Conservation (phyloP, 2,113 vertebrate species). For the Turnix velox region DNA sequence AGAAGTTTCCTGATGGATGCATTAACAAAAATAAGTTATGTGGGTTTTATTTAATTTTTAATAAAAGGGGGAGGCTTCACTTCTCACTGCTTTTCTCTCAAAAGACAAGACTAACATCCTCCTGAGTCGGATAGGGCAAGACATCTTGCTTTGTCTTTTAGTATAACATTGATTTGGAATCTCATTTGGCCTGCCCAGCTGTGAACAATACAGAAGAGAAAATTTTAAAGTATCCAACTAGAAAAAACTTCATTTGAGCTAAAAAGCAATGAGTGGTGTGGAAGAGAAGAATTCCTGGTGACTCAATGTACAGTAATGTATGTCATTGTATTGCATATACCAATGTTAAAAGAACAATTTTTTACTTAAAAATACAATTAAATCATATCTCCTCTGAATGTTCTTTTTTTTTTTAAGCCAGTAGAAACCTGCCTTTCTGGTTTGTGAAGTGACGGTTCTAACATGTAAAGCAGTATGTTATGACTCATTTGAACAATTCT, state of each 20-base stretch:
- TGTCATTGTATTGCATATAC: background rate
- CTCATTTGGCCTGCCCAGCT: background rate
- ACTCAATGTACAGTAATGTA: background rate
- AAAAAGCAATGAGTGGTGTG: background rate
- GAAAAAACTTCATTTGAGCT: background rate
- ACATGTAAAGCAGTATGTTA: constrained; percentile 55
- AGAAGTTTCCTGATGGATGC: background rate
- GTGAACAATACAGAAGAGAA: background rate
- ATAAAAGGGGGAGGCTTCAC: background rate
- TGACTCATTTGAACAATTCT: constrained; percentile 68
- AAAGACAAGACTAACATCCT: background rate
- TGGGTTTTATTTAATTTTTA: background rate
- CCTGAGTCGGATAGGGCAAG: background rate
- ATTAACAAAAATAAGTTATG: background rate
- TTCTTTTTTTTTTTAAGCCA: constrained; percentile 48
- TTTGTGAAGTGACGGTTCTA: constrained; percentile 51
- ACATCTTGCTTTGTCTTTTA: background rate
- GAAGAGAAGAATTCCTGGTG: background rate
- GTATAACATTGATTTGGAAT: background rate
- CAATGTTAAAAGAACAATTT: background rate
- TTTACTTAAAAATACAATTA: background rate
- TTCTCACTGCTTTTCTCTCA: background rate
- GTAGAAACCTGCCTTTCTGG: constrained; percentile 74
- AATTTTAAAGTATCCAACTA: background rate
- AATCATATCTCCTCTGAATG: background rate